These are phyloP conservation scores for Gymnoscopelus microlampas DNA, from an alignment of 2,797 vertebrate species.

Conservation along the genomic window DNA sequence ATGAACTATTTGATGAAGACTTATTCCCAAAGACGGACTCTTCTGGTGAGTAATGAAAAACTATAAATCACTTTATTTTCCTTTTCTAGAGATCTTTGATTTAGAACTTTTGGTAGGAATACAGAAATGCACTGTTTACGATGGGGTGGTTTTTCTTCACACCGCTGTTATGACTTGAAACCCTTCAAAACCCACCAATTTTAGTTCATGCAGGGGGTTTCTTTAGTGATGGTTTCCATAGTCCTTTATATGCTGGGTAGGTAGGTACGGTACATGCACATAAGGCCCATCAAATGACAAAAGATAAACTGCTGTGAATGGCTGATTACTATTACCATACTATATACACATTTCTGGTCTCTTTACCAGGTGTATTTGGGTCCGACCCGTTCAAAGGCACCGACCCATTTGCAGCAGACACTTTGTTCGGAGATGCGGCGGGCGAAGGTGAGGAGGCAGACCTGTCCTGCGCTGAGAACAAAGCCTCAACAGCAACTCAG, in stretches of 20 bases:
- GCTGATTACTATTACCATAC: neutral
- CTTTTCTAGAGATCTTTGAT: neutral
- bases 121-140: neutral
- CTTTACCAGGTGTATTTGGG: conserved; percentile 87
- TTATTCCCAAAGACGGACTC: conserved; percentile 90
- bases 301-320: neutral
- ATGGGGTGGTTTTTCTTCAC: conserved; percentile 11
- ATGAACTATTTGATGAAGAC: conserved; percentile 93
- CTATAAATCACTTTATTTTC: neutral
- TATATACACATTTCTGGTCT: conserved; percentile 3
- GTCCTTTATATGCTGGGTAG: too few species aligned
- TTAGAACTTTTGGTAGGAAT: neutral
- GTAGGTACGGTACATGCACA: too few species aligned
- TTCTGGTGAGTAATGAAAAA: conserved; percentile 81
- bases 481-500: conserved; percentile 77
- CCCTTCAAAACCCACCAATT: neutral
- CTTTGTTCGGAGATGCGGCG: conserved; percentile 53
- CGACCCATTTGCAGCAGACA: conserved; percentile 69
- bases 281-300: neutral
- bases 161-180: neutral
- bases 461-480: conserved; percentile 73
- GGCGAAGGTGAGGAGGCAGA: conserved; percentile 59
- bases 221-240: neutral
- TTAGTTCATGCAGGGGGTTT: neutral
- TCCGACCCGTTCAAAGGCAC: conserved; percentile 86